These are phyloP conservation scores for Cepaea hortensis DNA, from an alignment of 2,888 invertebrate genomes.

Conservation along the genomic window DNA sequence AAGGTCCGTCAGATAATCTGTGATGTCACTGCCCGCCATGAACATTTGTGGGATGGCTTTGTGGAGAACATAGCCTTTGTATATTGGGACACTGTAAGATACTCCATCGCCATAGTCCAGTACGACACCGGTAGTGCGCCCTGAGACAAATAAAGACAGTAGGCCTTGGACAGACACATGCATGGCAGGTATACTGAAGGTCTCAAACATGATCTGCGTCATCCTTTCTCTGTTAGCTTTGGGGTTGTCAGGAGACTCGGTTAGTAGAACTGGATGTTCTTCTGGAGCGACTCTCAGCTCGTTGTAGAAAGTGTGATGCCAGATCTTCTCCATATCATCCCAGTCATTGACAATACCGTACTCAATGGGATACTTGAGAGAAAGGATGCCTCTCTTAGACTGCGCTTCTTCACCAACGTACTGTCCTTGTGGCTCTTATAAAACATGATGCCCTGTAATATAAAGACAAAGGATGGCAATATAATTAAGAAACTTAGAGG, in stretches of 20 bases:
- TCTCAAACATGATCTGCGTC: slow-evolving; percentile 81
- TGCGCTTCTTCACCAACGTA: slow-evolving; percentile 54
- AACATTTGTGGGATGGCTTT: slow-evolving; percentile 64
- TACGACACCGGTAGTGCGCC: slow-evolving; percentile 94
- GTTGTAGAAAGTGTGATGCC: slow-evolving; percentile 80
- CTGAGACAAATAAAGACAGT: slow-evolving; percentile 92
- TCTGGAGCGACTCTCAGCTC: slow-evolving; percentile 92
- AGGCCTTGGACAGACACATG: slow-evolving; percentile 95
- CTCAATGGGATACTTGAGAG: slow-evolving; percentile 65
- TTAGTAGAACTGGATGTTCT: slow-evolving; percentile 93
- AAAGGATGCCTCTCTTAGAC: slow-evolving; percentile 52
- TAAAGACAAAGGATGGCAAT: neutral
- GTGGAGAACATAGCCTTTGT: slow-evolving; percentile 64
- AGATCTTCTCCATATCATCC: slow-evolving; percentile 73
- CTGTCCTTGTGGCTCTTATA: slow-evolving; percentile 53
- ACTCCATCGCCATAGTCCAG: slow-evolving; percentile 96
- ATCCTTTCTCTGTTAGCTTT: slow-evolving; percentile 97
- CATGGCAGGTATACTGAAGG: slow-evolving; percentile 86
- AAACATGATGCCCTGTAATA: slow-evolving; percentile 51
- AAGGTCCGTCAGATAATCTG: slow-evolving; percentile 74
- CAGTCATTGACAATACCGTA: slow-evolving; percentile 72
- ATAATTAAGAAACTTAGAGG: too few relatives aligned
- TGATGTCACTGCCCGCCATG: slow-evolving; percentile 65
- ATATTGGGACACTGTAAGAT: slow-evolving; percentile 91
- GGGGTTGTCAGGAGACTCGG: slow-evolving; percentile 94